phyloP scores from a whole-genome alignment of 2,113 vertebrate genomes.

The Megaceryle torquata region DNA sequence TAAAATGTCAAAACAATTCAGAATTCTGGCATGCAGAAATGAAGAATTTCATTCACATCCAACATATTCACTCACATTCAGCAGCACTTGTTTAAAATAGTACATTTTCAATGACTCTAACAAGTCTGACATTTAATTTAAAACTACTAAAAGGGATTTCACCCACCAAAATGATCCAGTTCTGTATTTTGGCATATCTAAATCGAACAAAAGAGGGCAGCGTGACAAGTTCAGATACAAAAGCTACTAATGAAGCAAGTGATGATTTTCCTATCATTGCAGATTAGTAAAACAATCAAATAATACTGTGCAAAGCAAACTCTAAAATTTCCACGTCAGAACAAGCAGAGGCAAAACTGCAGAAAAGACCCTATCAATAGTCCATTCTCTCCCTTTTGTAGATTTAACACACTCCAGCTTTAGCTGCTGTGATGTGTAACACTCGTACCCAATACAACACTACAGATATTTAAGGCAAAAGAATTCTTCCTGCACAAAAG shows the following conservation, averaged over 20 bases:
- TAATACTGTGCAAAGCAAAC: neutral
- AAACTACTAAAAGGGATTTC: neutral
- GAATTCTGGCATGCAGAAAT: neutral
- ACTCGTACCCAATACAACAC: neutral
- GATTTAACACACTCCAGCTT: neutral
- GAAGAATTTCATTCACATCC: neutral
- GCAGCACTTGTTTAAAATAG: neutral
- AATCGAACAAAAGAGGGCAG: neutral
- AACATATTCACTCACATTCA: neutral
- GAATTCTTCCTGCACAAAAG: neutral
- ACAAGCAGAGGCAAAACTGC: neutral
- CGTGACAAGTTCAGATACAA: neutral
- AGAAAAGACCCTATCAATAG: neutral
- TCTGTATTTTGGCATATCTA: neutral
- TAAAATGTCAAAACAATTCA: slow-evolving; percentile 22
- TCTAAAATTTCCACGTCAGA: neutral
- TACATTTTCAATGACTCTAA: neutral
- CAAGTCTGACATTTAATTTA: neutral
- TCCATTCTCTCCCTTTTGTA: neutral
- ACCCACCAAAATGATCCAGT: neutral
- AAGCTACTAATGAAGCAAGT: neutral
- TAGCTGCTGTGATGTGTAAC: neutral
- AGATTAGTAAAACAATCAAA: neutral
- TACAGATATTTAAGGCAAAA: neutral
- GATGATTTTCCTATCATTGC: neutral